A percentile compares a stretch with the other conserved stretches of the same genome.
Conservation (phyloP, 2,888 invertebrate genomes). For the Hermodice carunculata region DNA sequence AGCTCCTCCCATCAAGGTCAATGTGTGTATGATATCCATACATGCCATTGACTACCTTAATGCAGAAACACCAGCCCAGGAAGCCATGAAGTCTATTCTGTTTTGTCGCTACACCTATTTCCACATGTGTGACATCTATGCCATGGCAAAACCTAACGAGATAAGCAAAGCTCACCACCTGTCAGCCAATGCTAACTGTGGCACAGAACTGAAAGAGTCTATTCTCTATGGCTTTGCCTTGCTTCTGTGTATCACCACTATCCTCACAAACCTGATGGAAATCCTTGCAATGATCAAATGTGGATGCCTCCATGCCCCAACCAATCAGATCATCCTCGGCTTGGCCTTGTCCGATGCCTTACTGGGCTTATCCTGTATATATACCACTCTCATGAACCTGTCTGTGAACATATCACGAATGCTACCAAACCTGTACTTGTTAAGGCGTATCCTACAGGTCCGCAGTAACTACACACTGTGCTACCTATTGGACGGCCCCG, state of each 20-base stretch:
- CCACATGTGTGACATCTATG: neutral
- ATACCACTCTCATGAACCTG: conserved; percentile 6
- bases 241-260: neutral
- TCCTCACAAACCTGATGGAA: neutral
- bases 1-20: too few species aligned
- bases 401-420: neutral
- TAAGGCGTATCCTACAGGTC: neutral
- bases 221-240: neutral
- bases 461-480: neutral
- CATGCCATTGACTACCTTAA: neutral
- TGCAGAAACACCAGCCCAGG: neutral
- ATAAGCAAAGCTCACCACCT: neutral
- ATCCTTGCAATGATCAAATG: neutral
- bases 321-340: conserved; percentile 1
- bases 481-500: conserved; percentile 9
- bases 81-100: neutral
- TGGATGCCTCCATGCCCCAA: neutral
- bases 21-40: too few species aligned
- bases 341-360: conserved; percentile 6
- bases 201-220: neutral
- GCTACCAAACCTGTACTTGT: neutral
- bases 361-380: neutral
- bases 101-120: neutral
- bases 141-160: too few species aligned
- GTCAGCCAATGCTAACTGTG: neutral